Conservation (phyloP, 2,113 vertebrate species). For the Bubo blakistoni region DNA sequence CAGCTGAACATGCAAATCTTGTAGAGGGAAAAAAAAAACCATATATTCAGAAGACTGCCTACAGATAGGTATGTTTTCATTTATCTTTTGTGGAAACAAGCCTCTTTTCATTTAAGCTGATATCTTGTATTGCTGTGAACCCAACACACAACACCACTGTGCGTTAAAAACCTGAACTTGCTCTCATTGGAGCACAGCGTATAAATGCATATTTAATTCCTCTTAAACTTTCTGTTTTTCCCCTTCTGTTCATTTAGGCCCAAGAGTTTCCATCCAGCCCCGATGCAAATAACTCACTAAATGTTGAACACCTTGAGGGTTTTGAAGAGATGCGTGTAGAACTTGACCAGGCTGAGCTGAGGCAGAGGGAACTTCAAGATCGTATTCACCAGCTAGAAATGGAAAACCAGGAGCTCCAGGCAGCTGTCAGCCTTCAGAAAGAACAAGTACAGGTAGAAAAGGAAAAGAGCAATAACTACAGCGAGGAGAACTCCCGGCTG, state of each 20-base stretch:
- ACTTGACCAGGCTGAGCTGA: conserved; percentile 88
- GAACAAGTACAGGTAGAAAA: conserved; percentile 65
- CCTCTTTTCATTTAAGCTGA: not conserved
- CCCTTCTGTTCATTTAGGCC: conserved; percentile 60
- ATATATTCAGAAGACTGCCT: not conserved
- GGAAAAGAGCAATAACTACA: conserved; percentile 58
- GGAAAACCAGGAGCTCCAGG: conserved; percentile 83
- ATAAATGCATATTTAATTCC: not conserved
- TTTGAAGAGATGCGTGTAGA: conserved; percentile 87
- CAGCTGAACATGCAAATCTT: not conserved
- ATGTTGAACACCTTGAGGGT: conserved; percentile 76
- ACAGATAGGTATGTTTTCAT: not conserved
- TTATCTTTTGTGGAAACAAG: not conserved
- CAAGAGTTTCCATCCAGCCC: conserved; percentile 80
- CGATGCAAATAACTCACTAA: conserved; percentile 78
- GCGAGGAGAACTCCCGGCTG: conserved; percentile 72
- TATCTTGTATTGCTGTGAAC: not conserved
- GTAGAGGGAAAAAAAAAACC: not conserved
- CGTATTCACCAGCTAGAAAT: conserved; percentile 80
- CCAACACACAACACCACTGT: not conserved
- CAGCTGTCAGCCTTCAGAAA: conserved; percentile 28
- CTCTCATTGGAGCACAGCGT: not conserved
- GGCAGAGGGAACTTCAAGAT: conserved; percentile 78
- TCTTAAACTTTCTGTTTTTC: not conserved
- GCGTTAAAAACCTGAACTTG: not conserved